Base-by-base conservation (phyloP, 2,797 vertebrate genomes). In the Heteromormyrus szaboi region DNA sequence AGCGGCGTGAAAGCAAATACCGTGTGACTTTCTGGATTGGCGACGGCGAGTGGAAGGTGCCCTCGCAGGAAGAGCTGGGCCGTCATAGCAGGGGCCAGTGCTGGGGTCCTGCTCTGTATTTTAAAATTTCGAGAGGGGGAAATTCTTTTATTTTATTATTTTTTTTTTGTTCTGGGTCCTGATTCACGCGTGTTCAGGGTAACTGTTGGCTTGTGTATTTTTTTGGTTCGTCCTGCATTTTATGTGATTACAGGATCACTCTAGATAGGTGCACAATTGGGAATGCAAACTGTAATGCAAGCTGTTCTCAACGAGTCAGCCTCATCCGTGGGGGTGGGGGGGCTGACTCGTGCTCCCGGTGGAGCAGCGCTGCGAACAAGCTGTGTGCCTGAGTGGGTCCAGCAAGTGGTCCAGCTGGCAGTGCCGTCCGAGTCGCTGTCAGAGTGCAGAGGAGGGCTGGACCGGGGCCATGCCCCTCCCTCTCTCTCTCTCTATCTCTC, bases 401-500 rank as follows among this genome's bases (percentile, higher is more conserved):
- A 44, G 85, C 56, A 50, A n/a, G 14, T 9, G 9, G 72, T 56
- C 88, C 89, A 84, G 46, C 89, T 59, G 84, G 54, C 83, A 25
- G 22, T 46, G 37, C 41, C 6, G 44, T 41, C 17, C 83, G 51
- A 19, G 29, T 87, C 54, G 22, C 83, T 88, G 76, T 87, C 53
- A 87, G 68, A 86, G 54, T 65, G 72, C 81, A 56, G 84, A 62
- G 85, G 81, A 85, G 89, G 86, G 88, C 88, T 91, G 90, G 91
- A 86, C 51, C 19, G 2, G 4, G 4, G 65, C 89, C 86, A 37
- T 19, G 37, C 41, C 33, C n/a, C 44, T 0, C 19, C 41, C n/a
- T 44, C 4, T 0, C 19, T 9, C 56, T 0, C 22, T 2, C 59
- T 11, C 89, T 87, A 87, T 88, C 14, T 5, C 59, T 25, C 89